A percentile compares a stretch with the other conserved stretches of the same genome.
Conservation (phyloP, 2,888 invertebrate genomes). For the Didymodactylos carnosus region DNA sequence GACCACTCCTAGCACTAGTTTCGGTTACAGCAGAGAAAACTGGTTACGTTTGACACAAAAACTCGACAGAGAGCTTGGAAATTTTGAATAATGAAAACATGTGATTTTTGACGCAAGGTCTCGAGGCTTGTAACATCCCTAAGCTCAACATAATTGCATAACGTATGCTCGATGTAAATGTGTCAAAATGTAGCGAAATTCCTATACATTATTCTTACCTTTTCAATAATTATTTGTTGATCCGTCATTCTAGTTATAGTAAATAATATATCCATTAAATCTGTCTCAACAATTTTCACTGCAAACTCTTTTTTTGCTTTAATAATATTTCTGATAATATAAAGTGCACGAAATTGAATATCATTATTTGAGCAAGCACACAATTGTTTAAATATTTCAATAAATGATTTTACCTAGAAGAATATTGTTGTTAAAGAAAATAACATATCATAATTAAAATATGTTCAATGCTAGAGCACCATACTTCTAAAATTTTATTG, state of each 20-base stretch:
- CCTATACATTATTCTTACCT: background rate
- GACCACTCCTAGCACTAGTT: too few species aligned
- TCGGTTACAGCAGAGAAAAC: too few species aligned
- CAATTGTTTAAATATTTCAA: constrained; percentile 6
- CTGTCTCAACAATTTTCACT: constrained; percentile 1
- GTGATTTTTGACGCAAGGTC: too few species aligned
- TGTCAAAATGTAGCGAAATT: background rate
- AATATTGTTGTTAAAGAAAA: too few species aligned
- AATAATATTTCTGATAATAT: constrained; percentile 3
- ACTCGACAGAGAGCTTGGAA: too few species aligned
- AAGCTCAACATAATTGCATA: too few species aligned
- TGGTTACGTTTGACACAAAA: too few species aligned
- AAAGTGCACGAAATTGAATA: constrained; percentile 10
- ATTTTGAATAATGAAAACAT: too few species aligned
- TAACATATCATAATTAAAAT: background rate
- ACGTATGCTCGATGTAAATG: too few species aligned
- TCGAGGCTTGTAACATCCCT: too few species aligned
- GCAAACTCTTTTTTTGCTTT: background rate
- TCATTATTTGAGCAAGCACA: constrained; percentile 1
- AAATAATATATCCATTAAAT: constrained; percentile 13
- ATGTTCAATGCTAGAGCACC: too few species aligned
- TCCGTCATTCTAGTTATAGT: constrained; percentile 7
- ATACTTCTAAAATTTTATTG: background rate
- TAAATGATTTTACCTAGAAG: background rate
- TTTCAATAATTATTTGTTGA: background rate